Evolutionary conservation across 2,797 vertebrate genomes (phyloP), one percentile per base, ranked within the genome.

Genomic region (Sebastiscus albofasciatus): DNA sequence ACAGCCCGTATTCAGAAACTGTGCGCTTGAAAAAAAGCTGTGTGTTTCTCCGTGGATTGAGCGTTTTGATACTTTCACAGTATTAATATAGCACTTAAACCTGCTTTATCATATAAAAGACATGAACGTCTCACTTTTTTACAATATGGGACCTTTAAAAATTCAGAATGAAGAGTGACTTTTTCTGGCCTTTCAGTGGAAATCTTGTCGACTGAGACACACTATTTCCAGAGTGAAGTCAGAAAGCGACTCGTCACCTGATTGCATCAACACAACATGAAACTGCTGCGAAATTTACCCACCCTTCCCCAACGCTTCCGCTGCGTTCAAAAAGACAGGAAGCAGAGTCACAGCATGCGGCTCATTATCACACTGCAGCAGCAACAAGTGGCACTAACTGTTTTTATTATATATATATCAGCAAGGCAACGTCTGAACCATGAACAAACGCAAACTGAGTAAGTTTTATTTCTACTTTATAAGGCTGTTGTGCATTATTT

Each of bases 381-480:
- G 36, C 36, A 39, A 33, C 26, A 14, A 62, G 59, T n/a, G 26
- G 75, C 82, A 36, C 75, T 36, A 18, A 10, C 3, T 1, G 16
- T 26, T 34, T 39, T 64, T 4, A 12, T 20, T 46, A 20, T 4
- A 1, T 0, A 1, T 0, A 13, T 39, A 39, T 39, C 36, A 34
- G 75, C 26, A 72, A 70, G 67, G 8, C 29, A 26, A 54, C 67
- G 4, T 42, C 60, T 67, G 42, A 84, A 81, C 67, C 77, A 94
- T 93, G 93, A 92, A 31, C 77, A 93, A 89, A 78, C 72, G 66
- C 18, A 93, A 91, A 83, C 86, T 91, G 39, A 87, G 93, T 94
- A 82, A 92, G 93, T 90, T 58, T 0, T 13, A 1, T 31, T 68
- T 54, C 52, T 27, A 12, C 0, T 73, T 64, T 22, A 2, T 16